A percentile compares a stretch with the other conserved stretches of the same genome.
Evolutionary conservation across 2,888 invertebrate species (phyloP).

Genomic region (Smittia aterrima): DNA sequence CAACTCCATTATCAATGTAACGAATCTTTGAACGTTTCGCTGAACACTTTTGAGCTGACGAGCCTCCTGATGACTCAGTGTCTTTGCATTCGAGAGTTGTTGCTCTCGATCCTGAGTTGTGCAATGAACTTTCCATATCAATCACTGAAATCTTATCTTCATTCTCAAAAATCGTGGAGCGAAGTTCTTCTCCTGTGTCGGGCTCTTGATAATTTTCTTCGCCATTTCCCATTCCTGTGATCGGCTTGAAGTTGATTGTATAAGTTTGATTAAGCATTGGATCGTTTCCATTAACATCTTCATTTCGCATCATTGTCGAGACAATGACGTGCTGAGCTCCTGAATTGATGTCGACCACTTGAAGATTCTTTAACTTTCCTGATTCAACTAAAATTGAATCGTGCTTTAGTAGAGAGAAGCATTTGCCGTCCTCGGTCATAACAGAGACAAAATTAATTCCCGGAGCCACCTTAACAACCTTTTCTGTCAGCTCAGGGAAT

Average conservation of each 20-base stretch:
- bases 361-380: slow-evolving; percentile 52
- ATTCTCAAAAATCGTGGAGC: background rate
- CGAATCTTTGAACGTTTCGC: slow-evolving; percentile 13
- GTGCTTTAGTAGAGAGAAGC: slow-evolving; percentile 43
- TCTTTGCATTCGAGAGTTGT: slow-evolving; percentile 39
- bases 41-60: slow-evolving; percentile 17
- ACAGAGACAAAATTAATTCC: slow-evolving; percentile 53
- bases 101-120: slow-evolving; percentile 23
- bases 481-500: slow-evolving; percentile 52
- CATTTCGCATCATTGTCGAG: slow-evolving; percentile 49
- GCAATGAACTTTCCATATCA: slow-evolving; percentile 1
- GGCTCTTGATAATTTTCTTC: slow-evolving; percentile 35
- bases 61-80: slow-evolving; percentile 28
- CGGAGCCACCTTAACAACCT: slow-evolving; percentile 34
- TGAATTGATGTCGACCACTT: slow-evolving; percentile 50
- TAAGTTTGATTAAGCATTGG: slow-evolving; percentile 31
- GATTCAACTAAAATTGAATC: slow-evolving; percentile 53
- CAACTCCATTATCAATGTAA: slow-evolving; percentile 35
- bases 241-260: slow-evolving; percentile 38
- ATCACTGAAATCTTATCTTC: slow-evolving; percentile 15
- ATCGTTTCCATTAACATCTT: slow-evolving; percentile 18
- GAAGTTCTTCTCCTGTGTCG: background rate
- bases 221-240: slow-evolving; percentile 33
- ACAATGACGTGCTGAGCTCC: slow-evolving; percentile 52
- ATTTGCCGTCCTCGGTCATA: slow-evolving; percentile 52